Conservation (phyloP, 2,888 invertebrate genomes). For the Unio pictorum region DNA sequence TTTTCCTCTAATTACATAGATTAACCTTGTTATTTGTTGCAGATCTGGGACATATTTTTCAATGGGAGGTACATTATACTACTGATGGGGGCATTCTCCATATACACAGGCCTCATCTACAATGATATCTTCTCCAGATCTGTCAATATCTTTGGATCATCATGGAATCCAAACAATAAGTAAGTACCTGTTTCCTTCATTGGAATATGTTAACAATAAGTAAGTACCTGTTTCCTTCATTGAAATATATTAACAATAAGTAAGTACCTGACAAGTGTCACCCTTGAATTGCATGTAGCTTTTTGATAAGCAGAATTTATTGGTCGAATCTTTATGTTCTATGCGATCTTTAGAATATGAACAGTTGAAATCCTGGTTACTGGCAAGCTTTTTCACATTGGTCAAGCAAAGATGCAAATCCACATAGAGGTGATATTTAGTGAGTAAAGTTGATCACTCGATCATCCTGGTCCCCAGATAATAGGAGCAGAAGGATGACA, state of each 20-base stretch:
- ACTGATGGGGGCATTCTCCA: constrained; percentile 97
- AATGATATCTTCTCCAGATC: constrained; percentile 99
- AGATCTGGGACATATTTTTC: constrained; percentile 99
- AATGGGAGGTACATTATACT: constrained; percentile 98
- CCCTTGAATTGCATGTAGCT: no score
- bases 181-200: constrained; percentile 24
- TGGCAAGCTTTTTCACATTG: no score
- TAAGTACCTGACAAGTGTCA: no score
- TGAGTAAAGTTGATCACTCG: no score
- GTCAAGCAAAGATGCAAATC: no score
- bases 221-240: background rate
- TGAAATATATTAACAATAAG: background rate
- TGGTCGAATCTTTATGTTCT: no score
- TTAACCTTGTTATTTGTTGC: constrained; percentile 30
- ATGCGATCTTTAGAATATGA: no score
- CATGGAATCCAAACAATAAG: constrained; percentile 77
- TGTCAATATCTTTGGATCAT: constrained; percentile 93
- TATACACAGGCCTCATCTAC: constrained; percentile 98
- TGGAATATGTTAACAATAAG: background rate
- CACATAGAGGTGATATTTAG: no score
- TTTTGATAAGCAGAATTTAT: no score
- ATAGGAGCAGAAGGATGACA: no score
- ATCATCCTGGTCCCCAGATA: no score
- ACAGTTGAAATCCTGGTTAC: no score
- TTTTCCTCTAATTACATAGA: background rate